A percentile compares a stretch with the other conserved stretches of the same genome.
Evolutionary conservation across 2,888 invertebrate species (phyloP).

Genomic region (Opisthograptis luteolata): DNA sequence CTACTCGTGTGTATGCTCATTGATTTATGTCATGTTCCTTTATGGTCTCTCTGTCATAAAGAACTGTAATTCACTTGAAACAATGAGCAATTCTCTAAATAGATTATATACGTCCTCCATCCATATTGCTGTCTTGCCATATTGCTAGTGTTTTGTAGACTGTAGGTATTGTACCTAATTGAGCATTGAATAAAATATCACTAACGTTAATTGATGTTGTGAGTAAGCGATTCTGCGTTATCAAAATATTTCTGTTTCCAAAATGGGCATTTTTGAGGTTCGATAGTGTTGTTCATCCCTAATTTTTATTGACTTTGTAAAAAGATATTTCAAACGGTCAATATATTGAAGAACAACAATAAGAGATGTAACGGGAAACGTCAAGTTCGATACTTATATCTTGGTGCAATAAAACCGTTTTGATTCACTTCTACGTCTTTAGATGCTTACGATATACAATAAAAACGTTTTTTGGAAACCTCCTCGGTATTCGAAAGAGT

Average conservation of each 20-base stretch:
- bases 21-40: constrained; percentile 77
- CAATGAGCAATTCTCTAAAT: constrained; percentile 83
- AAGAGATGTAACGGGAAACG: too few relatives aligned
- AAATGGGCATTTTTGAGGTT: too few relatives aligned
- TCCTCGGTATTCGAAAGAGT: not conserved
- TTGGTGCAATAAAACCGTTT: not conserved
- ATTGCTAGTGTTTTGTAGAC: constrained; percentile 76
- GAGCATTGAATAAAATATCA: constrained; percentile 41
- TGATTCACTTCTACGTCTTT: not conserved
- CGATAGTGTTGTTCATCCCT: too few relatives aligned
- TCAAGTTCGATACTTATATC: not conserved
- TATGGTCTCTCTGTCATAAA: constrained; percentile 81
- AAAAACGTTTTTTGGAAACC: not conserved
- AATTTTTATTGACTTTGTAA: too few relatives aligned
- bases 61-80: constrained; percentile 76
- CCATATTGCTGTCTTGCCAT: constrained; percentile 82
- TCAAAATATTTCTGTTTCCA: not conserved
- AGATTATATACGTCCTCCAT: constrained; percentile 81
- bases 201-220: constrained; percentile 42
- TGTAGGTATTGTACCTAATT: constrained; percentile 68
- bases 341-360: too few relatives aligned
- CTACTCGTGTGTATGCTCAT: constrained; percentile 69
- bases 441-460: too few relatives aligned
- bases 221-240: constrained; percentile 14
- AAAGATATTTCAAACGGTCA: too few relatives aligned